Base-by-base conservation (phyloP, 1,140 invertebrate species). In the Copidosoma floridanum region DNA sequence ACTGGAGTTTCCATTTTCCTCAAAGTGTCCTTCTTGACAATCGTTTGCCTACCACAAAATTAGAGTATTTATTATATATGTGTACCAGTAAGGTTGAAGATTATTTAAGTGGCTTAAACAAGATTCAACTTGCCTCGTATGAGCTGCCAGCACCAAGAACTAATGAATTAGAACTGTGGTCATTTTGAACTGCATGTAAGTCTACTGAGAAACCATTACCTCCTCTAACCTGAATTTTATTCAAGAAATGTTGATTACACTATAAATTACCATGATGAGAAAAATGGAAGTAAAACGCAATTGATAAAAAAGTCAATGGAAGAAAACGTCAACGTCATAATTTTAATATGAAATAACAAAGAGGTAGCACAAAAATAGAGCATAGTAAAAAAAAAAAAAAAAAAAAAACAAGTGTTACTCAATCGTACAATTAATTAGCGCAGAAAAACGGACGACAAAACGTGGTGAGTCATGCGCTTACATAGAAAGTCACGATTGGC, bases 1-100 rank as follows among this genome's bases (percentile, higher is more conserved):
- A 68, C 79, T 82, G 8, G 82, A 74, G 4, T 79, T 77, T 60
- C 78, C 78, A 43, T 82, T 82, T 64, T 82, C 75, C 56, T 78
- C 75, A 53, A 81, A 71, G 44, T 82, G 68, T 68, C 81, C 82
- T 51, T 85, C 84, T 40, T 86, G 69, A 61, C 80, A 77, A 53
- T 79, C 74, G 24, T 66, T 75, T 35, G 68, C 52, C 67, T 74
- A 54, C n/a, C n/a, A n/a, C n/a, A n/a, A n/a, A n/a, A n/a, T n/a
- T n/a, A 32, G 67, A 67, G 37, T 10, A 54, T 59, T 48, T 40
- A 14, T 26, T 24, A 52, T 18, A 50, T 27, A 47, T 41, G 41
- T 27, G 54, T 23, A 18, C 43, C 6, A 52, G 16, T 18, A 26
- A 18, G n/a, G n/a, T 21, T 56, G 18, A 23, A 40, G 29, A 27